Conservation (phyloP, 2,888 invertebrate genomes). For the Rotaria sp. region DNA sequence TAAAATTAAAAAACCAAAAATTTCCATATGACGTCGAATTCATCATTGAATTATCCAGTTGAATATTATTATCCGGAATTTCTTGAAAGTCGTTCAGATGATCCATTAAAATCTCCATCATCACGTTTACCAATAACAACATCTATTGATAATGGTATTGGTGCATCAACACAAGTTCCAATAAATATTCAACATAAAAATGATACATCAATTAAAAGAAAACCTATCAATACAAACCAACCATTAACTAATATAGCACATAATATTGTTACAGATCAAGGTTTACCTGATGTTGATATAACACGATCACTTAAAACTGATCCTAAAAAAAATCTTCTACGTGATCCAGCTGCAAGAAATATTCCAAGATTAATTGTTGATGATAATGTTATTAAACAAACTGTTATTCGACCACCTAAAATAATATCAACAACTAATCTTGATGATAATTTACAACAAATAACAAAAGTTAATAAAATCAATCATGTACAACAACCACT, state of each 20-base stretch:
- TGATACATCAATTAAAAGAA: not conserved
- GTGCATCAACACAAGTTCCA: not conserved
- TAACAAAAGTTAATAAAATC: not conserved
- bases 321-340: not conserved
- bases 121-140: not conserved
- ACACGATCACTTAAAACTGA: not conserved
- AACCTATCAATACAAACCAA: not conserved
- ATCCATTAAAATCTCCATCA: not conserved
- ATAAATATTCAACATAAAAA: not conserved
- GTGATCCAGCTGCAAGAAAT: not conserved
- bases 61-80: not conserved
- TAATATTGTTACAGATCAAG: not conserved
- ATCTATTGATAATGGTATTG: not conserved
- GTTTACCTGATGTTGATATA: not conserved
- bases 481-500: not conserved
- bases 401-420: not conserved
- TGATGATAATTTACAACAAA: not conserved
- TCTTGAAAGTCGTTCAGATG: not conserved
- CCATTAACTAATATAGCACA: not conserved
- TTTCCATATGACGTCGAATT: not conserved
- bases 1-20: too few species aligned
- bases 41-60: not conserved
- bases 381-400: not conserved
- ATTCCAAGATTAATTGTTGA: slow-evolving; percentile 8
- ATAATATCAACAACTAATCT: too few species aligned